A percentile compares a stretch with the other conserved stretches of the same genome.
These are phyloP conservation scores for Etheostoma spectabile DNA, from an alignment of 2,113 vertebrate species.

Conservation along the genomic window DNA sequence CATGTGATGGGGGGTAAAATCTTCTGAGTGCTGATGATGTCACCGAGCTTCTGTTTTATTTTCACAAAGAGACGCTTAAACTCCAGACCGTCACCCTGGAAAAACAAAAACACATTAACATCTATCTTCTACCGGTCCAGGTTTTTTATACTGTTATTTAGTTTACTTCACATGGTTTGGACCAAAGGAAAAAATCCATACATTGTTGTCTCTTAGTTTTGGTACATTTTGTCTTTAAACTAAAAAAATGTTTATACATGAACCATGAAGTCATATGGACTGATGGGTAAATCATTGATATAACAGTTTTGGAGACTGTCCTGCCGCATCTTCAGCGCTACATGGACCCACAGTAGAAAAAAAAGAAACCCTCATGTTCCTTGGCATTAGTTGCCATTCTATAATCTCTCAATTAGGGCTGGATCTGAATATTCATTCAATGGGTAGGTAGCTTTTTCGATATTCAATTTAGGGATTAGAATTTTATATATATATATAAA, in stretches of 20 bases:
- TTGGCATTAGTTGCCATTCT: too few relatives aligned
- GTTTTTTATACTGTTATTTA: neutral
- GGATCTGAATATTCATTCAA: too few relatives aligned
- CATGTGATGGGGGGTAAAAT: slow-evolving; percentile 73
- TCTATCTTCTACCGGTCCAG: neutral
- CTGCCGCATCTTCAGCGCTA: neutral
- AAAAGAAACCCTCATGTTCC: neutral
- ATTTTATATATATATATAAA: too few relatives aligned
- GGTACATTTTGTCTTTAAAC: neutral
- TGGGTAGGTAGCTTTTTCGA: too few relatives aligned
- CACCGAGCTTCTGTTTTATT: slow-evolving; percentile 91
- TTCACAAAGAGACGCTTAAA: slow-evolving; percentile 96
- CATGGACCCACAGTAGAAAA: neutral
- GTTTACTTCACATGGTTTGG: neutral
- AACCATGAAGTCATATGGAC: neutral
- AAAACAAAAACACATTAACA: slow-evolving; percentile 4
- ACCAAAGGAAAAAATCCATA: neutral
- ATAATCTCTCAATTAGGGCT: too few relatives aligned
- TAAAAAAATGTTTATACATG: neutral
- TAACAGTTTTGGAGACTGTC: neutral
- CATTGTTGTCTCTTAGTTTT: neutral
- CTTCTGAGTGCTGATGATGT: slow-evolving; percentile 92
- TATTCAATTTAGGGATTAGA: too few relatives aligned
- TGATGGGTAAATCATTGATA: neutral
- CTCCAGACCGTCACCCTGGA: slow-evolving; percentile 95